Evolutionary conservation across 2,113 vertebrate species (phyloP), one percentile per base, ranked within the genome.

Genomic region (Nothocercus julius): DNA sequence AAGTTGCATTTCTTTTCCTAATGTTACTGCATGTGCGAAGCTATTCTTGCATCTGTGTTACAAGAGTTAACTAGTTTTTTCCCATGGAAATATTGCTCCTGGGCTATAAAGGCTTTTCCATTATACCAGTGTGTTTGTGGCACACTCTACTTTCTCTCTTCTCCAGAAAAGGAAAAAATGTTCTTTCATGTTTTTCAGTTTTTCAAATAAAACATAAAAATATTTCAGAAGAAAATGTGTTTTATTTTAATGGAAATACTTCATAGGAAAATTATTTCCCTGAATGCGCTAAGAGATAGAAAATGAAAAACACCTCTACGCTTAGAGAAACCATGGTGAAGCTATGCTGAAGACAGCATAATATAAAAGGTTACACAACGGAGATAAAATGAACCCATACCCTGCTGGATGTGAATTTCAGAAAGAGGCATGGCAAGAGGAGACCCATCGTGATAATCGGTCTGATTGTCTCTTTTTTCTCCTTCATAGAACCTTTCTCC

Each of bases 401-500:
- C 2, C 6, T 40, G 34, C 5, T 40, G 14, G 25, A 22, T 47
- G 15, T 67, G 62, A 20, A 17, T 44, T 53, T 40, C 30, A 64
- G 53, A 64, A 69, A 54, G 7, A 63, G 2, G 2, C 14, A 4
- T 74, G 36, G 44, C 21, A 84, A 59, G 27, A 45, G 36, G 8
- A 62, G 56, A 49, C 5, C 25, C 22, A 72, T 10, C 5, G 36
- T 70, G 17, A 63, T 17, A 22, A 3, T 3, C 6, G 30, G 22
- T 9, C 20, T 25, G 15, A 9, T n/a, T 8, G 7, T 70, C 9
- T 82, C 11, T 63, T 17, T 36, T 66, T 72, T 76, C 44, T 34
- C 2, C 13, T 63, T 3, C 28, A 28, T 30, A 47, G 2, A 3
- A 2, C 38, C 4, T 58, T 7, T 17, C 25, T 5, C 0, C 0